Evolutionary conservation across 2,113 vertebrate genomes (phyloP).

Genomic region (Etheostoma spectabile): DNA sequence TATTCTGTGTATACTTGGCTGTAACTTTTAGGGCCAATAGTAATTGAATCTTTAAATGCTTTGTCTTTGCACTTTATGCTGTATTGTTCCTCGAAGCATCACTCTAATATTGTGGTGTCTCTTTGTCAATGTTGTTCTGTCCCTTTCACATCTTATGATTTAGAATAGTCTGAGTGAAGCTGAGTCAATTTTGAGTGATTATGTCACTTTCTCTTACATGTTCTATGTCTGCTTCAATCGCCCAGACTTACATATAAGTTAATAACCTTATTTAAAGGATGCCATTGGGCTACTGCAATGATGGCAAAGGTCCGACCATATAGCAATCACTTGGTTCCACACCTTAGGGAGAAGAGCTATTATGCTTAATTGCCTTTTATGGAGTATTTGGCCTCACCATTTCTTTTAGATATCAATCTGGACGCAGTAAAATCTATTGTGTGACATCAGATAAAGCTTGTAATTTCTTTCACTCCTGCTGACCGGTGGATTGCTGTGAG

Average conservation of each 20-base stretch:
- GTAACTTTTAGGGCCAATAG: background rate
- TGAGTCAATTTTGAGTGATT: slow-evolving; percentile 33
- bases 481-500: background rate
- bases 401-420: background rate
- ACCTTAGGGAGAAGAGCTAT: background rate
- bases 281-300: slow-evolving; percentile 13
- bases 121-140: slow-evolving; percentile 15
- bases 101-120: background rate
- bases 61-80: background rate
- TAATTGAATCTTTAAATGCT: background rate
- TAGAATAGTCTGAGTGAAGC: slow-evolving; percentile 20
- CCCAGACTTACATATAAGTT: slow-evolving; percentile 22
- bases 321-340: slow-evolving; percentile 36
- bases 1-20: background rate
- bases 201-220: slow-evolving; percentile 40
- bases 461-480: background rate
- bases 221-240: background rate
- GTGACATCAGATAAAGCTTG: slow-evolving; percentile 1
- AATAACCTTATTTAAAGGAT: slow-evolving; percentile 35
- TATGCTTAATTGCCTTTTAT: slow-evolving; percentile 10
- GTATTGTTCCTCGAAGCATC: background rate
- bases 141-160: slow-evolving; percentile 18
- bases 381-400: background rate
- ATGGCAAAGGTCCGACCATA: slow-evolving; percentile 5
- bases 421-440: background rate